Conservation (phyloP, 2,888 invertebrate species). For the Cryptus viduatorius region DNA sequence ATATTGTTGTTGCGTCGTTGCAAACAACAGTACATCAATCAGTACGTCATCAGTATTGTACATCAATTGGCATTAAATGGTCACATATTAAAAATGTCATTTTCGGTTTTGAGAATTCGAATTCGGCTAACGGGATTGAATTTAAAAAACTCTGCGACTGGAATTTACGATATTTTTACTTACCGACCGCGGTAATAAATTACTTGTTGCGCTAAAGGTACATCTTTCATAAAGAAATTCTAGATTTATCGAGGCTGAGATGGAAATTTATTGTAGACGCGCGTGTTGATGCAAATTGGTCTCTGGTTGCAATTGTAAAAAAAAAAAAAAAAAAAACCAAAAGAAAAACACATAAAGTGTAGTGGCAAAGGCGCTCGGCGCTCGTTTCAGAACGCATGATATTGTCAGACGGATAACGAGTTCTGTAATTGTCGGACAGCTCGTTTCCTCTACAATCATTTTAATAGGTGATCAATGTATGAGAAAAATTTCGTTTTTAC, state of each 20-base stretch:
- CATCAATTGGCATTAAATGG: too few species aligned
- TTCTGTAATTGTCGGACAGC: background rate
- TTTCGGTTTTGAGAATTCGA: too few species aligned
- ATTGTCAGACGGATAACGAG: background rate
- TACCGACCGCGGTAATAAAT: constrained; percentile 1
- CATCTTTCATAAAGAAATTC: background rate
- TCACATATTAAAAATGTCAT: too few species aligned
- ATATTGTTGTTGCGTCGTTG: too few species aligned
- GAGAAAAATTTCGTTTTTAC: background rate
- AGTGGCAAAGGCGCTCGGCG: background rate
- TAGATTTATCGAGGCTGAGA: background rate
- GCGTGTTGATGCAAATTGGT: constrained; percentile 37
- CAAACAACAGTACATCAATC: too few species aligned
- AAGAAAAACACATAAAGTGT: background rate
- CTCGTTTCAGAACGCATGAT: background rate
- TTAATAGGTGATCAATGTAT: background rate
- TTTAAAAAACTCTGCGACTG: background rate
- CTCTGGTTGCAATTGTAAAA: background rate
- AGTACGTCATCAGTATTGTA: too few species aligned
- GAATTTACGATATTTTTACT: background rate
- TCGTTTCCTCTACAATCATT: background rate
- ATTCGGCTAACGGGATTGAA: background rate
- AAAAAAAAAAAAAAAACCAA: background rate
- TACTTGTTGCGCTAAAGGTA: background rate
- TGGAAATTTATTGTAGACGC: background rate